Conservation (phyloP, 2,888 invertebrate species). For the Melanophora roralis region DNA sequence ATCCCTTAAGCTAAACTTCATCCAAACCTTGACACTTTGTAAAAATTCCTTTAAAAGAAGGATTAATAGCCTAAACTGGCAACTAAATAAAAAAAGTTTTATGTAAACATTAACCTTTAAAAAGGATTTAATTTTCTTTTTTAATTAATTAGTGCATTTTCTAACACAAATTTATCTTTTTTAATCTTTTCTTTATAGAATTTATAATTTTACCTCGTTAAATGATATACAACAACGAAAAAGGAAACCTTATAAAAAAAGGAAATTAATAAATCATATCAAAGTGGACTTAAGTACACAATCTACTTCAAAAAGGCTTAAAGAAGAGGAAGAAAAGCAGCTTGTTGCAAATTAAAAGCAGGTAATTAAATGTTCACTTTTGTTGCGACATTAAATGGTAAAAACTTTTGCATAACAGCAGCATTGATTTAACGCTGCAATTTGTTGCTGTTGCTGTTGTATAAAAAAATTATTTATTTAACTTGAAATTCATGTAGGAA, state of each 20-base stretch:
- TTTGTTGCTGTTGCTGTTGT: neutral
- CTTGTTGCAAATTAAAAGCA: slow-evolving; percentile 34
- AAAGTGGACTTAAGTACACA: neutral
- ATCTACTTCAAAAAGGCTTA: neutral
- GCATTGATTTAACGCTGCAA: neutral
- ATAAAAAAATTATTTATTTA: neutral
- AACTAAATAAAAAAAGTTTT: neutral
- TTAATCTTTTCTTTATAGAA: slow-evolving; percentile 5
- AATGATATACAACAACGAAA: slow-evolving; percentile 1
- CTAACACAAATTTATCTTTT: neutral
- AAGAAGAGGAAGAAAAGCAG: neutral
- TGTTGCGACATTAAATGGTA: slow-evolving; percentile 13
- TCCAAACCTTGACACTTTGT: neutral
- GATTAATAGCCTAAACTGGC: neutral
- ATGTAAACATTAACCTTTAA: neutral
- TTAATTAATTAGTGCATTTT: slow-evolving; percentile 3
- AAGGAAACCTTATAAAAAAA: neutral
- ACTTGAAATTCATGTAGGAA: neutral
- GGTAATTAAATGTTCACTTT: slow-evolving; percentile 51
- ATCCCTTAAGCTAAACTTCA: too few relatives aligned
- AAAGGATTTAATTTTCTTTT: neutral
- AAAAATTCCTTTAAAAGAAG: neutral
- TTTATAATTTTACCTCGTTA: slow-evolving; percentile 3
- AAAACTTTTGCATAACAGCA: neutral
- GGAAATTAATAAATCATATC: slow-evolving; percentile 54